Percentiles rank a stretch among this genome's conserved stretches.
Evolutionary conservation across 1,140 invertebrate species (phyloP).

Genomic region (Potamilus streckersoni): DNA sequence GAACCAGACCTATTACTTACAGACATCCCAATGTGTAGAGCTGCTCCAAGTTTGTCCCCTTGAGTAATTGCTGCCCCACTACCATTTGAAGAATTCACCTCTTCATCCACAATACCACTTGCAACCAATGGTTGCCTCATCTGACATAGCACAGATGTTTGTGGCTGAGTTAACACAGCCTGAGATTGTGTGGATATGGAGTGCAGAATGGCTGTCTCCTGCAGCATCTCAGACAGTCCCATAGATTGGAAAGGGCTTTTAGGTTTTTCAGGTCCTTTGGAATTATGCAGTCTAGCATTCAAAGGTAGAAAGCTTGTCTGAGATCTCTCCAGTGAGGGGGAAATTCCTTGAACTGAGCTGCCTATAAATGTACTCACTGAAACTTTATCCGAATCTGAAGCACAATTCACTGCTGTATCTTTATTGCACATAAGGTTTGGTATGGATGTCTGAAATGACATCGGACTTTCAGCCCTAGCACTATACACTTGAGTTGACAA

Average conservation of each 20-base stretch:
- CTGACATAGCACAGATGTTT: background rate
- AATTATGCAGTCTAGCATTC: background rate
- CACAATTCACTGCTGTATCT: conserved; percentile 16
- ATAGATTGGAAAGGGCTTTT: conserved; percentile 15
- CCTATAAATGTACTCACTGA: background rate
- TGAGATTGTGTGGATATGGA: background rate
- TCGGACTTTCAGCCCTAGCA: background rate
- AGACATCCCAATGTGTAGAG: background rate
- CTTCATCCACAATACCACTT: background rate
- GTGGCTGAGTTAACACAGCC: background rate
- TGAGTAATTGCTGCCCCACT: background rate
- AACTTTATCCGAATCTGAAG: background rate
- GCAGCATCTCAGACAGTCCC: conserved; percentile 31
- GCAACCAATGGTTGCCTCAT: background rate
- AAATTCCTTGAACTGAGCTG: background rate
- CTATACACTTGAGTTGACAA: background rate
- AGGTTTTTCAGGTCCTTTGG: conserved; percentile 8
- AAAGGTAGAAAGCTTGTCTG: conserved; percentile 5
- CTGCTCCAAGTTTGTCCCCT: background rate
- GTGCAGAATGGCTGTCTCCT: conserved; percentile 17
- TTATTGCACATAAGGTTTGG: conserved; percentile 23
- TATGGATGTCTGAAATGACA: conserved; percentile 1
- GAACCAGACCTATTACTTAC: no score
- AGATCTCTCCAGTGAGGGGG: background rate
- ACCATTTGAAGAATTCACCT: background rate